phyloP scores from a whole-genome alignment of 1,140 invertebrate species.

The Adelges cooleyi region DNA sequence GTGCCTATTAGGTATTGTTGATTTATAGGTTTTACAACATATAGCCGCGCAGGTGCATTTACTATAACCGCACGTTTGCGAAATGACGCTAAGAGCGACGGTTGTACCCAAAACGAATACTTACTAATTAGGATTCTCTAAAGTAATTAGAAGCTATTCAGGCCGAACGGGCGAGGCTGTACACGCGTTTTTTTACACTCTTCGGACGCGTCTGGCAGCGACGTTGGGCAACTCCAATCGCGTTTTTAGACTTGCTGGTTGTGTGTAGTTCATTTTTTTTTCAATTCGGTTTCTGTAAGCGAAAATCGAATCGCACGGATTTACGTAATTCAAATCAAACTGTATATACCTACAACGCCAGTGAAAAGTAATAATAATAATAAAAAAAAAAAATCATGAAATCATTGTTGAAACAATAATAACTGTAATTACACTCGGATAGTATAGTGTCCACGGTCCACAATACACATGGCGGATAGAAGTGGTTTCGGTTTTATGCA shows the following conservation, averaged over 20 bases:
- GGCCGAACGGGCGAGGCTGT: background rate
- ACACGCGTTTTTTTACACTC: background rate
- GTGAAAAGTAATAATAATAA: background rate
- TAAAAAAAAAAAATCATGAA: slow-evolving; percentile 18
- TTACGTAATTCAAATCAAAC: slow-evolving; percentile 16
- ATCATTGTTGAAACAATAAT: slow-evolving; percentile 11
- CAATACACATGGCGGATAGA: background rate
- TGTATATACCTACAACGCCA: background rate
- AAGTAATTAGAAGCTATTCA: slow-evolving; percentile 1
- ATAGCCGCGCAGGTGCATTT: too few relatives aligned
- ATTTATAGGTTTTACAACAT: too few relatives aligned
- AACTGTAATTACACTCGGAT: background rate
- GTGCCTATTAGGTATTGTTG: too few relatives aligned
- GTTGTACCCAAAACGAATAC: background rate
- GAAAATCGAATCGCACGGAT: slow-evolving; percentile 14
- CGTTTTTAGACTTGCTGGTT: too few relatives aligned
- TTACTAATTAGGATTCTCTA: slow-evolving; percentile 5
- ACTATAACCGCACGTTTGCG: too few relatives aligned
- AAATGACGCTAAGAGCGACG: too few relatives aligned
- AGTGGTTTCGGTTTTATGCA: slow-evolving; percentile 11
- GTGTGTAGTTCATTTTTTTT: background rate
- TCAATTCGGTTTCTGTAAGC: background rate
- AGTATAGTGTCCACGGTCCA: background rate
- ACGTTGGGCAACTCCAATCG: background rate
- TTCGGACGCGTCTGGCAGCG: background rate